Conservation (phyloP, 2,113 vertebrate genomes). For the Crypturellus undulatus region DNA sequence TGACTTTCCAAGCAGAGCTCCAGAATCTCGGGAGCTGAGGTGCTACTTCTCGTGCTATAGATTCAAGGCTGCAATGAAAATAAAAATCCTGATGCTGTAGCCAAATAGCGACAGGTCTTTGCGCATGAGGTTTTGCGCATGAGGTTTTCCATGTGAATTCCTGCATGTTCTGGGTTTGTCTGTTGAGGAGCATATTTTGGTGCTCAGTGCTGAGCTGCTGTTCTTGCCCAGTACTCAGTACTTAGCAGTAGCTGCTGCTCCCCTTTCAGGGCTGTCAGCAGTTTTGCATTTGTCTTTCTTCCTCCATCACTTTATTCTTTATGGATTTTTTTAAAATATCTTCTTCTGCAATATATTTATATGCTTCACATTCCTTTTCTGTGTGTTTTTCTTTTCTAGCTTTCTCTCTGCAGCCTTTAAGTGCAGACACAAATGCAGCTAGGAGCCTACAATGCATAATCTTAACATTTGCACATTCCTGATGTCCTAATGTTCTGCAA, state of each 20-base stretch:
- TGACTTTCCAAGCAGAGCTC: not conserved
- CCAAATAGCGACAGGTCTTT: not conserved
- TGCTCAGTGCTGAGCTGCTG: not conserved
- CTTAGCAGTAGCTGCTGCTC: not conserved
- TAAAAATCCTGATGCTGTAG: not conserved
- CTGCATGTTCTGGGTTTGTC: not conserved
- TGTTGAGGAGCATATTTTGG: not conserved
- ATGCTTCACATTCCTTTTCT: not conserved
- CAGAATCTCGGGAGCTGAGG: not conserved
- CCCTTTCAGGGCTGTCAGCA: not conserved
- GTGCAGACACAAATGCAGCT: not conserved
- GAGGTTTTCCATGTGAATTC: not conserved
- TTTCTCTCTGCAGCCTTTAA: not conserved
- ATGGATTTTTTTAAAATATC: not conserved
- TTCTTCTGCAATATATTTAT: rapidly evolving
- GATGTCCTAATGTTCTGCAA: too few species aligned
- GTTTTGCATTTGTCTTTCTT: not conserved
- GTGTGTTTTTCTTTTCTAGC: not conserved
- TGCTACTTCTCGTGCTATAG: not conserved
- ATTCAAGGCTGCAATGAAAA: not conserved
- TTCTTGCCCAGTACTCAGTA: rapidly evolving
- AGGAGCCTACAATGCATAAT: not conserved
- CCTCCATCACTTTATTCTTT: not conserved
- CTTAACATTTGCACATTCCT: not conserved
- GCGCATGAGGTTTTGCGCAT: not conserved